Percentiles rank a stretch among this genome's conserved stretches.
Conservation (phyloP, 1,140 invertebrate species). For the Ceratoteleas bidentatus region DNA sequence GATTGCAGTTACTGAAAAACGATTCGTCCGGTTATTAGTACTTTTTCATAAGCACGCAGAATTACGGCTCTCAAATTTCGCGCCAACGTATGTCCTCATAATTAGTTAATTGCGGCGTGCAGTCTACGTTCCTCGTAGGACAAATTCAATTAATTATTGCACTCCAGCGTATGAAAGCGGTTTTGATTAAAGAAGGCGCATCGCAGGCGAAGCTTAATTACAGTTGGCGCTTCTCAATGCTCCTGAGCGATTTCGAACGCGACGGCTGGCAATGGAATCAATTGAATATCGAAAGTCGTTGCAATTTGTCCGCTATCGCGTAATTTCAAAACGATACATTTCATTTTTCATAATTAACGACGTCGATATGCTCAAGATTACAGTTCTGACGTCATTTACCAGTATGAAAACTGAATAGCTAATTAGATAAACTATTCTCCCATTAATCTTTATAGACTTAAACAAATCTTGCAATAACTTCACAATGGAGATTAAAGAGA, state of each 20-base stretch:
- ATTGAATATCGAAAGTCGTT: conserved; percentile 46
- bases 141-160: conserved; percentile 57
- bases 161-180: conserved; percentile 17
- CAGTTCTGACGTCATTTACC: no score
- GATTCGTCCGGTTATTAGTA: background rate
- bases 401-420: no score
- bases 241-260: conserved; percentile 29
- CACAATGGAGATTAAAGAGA: no score
- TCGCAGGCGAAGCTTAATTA: conserved; percentile 54
- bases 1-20: no score
- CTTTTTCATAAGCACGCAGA: background rate
- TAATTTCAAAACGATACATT: background rate
- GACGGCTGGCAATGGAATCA: conserved; percentile 30
- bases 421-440: no score
- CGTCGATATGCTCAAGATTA: background rate
- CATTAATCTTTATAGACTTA: no score
- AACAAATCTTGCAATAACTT: no score
- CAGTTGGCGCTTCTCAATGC: conserved; percentile 41
- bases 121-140: conserved; percentile 30
- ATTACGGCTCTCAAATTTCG: background rate
- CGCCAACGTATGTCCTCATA: conserved; percentile 14
- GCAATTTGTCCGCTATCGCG: conserved; percentile 24
- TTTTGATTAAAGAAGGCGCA: conserved; percentile 58
- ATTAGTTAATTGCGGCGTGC: conserved; percentile 40
- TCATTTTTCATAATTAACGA: background rate